Evolutionary conservation across 2,797 vertebrate species (phyloP).

Genomic region (Ptychobarbus kaznakovi): DNA sequence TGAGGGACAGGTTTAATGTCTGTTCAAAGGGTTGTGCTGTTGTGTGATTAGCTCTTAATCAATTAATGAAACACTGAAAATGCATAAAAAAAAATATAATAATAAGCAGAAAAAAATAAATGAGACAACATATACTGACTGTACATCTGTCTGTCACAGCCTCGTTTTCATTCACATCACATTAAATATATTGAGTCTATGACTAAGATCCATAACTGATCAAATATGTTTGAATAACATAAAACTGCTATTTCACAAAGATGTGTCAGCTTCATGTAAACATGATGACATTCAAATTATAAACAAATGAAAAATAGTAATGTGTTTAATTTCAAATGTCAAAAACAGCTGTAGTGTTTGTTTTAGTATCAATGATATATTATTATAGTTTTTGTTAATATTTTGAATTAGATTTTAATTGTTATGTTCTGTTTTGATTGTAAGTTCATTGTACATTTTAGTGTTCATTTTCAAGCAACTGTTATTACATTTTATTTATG

Average conservation of each 20-base stretch:
- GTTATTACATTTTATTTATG: background rate
- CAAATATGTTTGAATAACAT: background rate
- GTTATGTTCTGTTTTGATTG: too few relatives aligned
- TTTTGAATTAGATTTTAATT: background rate
- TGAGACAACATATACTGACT: background rate
- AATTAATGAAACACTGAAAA: background rate
- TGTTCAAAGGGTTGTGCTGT: background rate
- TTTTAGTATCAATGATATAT: background rate
- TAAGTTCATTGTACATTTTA: too few relatives aligned
- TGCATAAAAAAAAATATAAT: background rate
- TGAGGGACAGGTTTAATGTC: background rate
- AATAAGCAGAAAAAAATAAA: background rate
- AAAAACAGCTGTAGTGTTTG: background rate
- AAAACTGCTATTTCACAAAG: background rate
- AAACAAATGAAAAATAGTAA: too few relatives aligned
- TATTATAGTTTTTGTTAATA: background rate
- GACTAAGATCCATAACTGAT: background rate
- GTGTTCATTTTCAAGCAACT: background rate
- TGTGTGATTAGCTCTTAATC: background rate
- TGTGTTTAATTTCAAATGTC: background rate
- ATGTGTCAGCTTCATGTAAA: background rate
- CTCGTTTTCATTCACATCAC: background rate
- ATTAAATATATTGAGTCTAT: background rate
- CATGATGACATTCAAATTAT: background rate
- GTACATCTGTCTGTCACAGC: background rate